Percentiles rank a stretch among this genome's conserved stretches.
Evolutionary conservation across 1,140 invertebrate genomes (phyloP).

Genomic region (Saccostrea echinata): DNA sequence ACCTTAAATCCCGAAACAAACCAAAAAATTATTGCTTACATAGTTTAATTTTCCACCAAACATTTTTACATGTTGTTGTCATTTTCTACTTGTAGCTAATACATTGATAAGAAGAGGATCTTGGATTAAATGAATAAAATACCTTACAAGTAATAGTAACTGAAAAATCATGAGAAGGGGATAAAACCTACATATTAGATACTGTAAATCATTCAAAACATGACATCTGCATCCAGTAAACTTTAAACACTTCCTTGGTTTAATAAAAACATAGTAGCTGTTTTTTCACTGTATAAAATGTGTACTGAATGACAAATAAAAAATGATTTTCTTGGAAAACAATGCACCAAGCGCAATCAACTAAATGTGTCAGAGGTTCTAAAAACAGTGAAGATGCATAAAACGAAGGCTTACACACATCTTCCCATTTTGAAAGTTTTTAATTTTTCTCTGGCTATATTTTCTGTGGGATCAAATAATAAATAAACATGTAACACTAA

Average conservation of each 20-base stretch:
- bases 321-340: not conserved
- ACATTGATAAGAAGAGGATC: no score
- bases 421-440: not conserved
- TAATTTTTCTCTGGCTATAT: not conserved
- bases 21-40: no score
- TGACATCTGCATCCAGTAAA: not conserved
- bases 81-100: no score
- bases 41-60: no score
- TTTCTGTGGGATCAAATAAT: not conserved
- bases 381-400: not conserved
- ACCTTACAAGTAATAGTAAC: no score
- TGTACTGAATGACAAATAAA: not conserved
- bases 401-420: not conserved
- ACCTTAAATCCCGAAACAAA: no score
- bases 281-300: not conserved
- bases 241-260: not conserved
- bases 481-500: slow-evolving; percentile 38
- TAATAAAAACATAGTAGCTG: not conserved
- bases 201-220: not conserved
- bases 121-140: no score
- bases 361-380: not conserved
- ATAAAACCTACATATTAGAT: no score
- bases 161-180: no score
- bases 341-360: not conserved
- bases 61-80: no score